Evolutionary conservation across 2,797 vertebrate species (phyloP).

Genomic region (Sebastes wilsoni): DNA sequence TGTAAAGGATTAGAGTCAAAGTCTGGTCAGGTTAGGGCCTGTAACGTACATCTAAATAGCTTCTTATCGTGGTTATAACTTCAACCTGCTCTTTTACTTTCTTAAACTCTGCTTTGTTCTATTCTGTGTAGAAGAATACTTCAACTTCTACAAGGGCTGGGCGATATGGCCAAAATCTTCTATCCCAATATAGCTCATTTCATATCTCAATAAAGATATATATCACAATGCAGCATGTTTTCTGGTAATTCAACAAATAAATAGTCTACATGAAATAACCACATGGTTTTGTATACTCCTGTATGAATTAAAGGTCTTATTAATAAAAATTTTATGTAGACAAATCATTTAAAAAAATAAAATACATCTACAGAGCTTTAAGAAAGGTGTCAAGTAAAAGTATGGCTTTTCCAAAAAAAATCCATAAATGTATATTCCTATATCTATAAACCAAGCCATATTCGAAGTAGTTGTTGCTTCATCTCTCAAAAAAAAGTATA

Average conservation of each 20-base stretch:
- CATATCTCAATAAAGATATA: too few species aligned
- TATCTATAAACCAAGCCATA: neutral
- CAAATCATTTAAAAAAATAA: too few species aligned
- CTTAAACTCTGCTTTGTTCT: neutral
- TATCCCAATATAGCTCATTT: too few species aligned
- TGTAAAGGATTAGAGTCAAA: constrained; percentile 29
- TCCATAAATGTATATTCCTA: neutral
- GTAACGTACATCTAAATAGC: constrained; percentile 23
- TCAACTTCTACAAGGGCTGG: neutral
- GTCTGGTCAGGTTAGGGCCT: constrained; percentile 7
- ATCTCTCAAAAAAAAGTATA: neutral
- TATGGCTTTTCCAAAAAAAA: neutral
- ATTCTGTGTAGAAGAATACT: neutral
- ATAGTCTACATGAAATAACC: too few species aligned
- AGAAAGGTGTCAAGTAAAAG: too few species aligned
- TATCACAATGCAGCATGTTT: too few species aligned
- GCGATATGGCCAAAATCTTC: too few species aligned
- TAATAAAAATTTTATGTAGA: too few species aligned
- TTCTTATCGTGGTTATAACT: neutral
- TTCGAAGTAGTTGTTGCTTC: neutral
- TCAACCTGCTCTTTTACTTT: neutral
- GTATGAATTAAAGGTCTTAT: too few species aligned
- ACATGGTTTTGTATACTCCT: too few species aligned
- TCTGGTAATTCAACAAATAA: too few species aligned
- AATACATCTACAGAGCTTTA: too few species aligned